These are phyloP conservation scores for Sarcophaga bullata DNA, from an alignment of 1,140 invertebrate species.

Conservation along the genomic window DNA sequence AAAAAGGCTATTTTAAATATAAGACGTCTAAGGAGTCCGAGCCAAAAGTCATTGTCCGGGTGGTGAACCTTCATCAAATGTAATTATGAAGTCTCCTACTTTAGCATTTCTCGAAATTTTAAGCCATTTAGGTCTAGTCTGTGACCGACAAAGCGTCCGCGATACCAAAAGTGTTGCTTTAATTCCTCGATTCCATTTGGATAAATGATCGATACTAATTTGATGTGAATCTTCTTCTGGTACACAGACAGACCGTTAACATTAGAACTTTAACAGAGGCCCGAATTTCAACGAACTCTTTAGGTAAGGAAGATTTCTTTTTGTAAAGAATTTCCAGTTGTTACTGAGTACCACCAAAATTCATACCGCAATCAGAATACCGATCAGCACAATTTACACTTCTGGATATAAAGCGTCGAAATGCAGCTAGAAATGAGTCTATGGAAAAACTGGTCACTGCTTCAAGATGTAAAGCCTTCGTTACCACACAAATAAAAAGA, in stretches of 20 bases:
- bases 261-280: background rate
- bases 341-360: constrained; percentile 54
- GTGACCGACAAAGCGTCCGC: constrained; percentile 1
- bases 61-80: background rate
- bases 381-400: constrained; percentile 50
- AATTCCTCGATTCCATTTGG: background rate
- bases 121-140: constrained; percentile 23
- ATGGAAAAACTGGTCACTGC: background rate
- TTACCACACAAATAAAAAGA: constrained; percentile 21
- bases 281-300: background rate
- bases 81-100: background rate
- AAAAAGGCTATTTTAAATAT: no score
- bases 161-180: constrained; percentile 28
- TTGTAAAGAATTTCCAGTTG: background rate
- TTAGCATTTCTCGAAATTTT: background rate
- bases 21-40: no score
- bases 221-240: background rate
- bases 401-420: constrained; percentile 23
- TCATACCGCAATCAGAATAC: constrained; percentile 57
- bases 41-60: background rate
- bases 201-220: background rate
- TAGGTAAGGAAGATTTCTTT: constrained; percentile 3
- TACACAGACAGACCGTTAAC: constrained; percentile 2
- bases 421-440: constrained; percentile 7
- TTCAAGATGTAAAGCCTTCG: constrained; percentile 15